phyloP scores from a whole-genome alignment of 2,888 invertebrate genomes.

The Drosophila rellima region DNA sequence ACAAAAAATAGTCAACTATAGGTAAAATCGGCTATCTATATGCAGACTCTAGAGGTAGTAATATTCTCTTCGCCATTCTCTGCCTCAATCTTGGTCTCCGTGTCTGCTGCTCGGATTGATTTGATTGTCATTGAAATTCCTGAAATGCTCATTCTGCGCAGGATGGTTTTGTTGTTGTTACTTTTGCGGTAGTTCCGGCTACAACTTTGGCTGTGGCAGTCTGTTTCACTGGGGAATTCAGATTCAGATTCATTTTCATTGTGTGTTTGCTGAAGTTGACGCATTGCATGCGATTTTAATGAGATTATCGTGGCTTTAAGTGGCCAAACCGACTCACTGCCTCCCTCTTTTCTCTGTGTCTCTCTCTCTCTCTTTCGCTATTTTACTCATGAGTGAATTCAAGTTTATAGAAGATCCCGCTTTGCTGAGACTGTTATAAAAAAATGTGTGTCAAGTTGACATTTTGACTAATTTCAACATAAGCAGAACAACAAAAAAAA shows the following conservation, averaged over 20 bases:
- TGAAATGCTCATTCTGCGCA: slow-evolving; percentile 22
- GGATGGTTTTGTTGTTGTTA: neutral
- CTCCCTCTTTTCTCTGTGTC: neutral
- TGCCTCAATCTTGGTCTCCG: neutral
- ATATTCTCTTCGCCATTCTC: neutral
- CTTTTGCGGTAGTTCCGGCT: slow-evolving; percentile 4
- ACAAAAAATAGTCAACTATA: neutral
- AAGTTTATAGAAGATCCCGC: neutral
- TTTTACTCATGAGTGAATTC: neutral
- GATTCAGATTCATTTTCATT: slow-evolving; percentile 17
- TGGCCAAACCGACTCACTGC: slow-evolving; percentile 22
- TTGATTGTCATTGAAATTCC: slow-evolving; percentile 11
- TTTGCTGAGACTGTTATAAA: slow-evolving; percentile 28
- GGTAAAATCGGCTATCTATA: neutral
- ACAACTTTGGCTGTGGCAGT: neutral
- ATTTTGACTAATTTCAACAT: slow-evolving; percentile 74
- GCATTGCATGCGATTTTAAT: slow-evolving; percentile 41
- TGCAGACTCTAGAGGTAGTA: neutral
- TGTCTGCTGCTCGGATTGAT: slow-evolving; percentile 8
- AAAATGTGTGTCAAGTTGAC: slow-evolving; percentile 76
- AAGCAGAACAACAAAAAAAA: slow-evolving; percentile 20
- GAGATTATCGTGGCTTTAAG: slow-evolving; percentile 44
- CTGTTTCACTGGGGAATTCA: slow-evolving; percentile 27
- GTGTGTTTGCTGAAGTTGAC: slow-evolving; percentile 29
- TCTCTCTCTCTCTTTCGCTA: neutral